These are phyloP conservation scores for Penaeus monodon DNA, from an alignment of 2,888 invertebrate species.

Conservation along the genomic window DNA sequence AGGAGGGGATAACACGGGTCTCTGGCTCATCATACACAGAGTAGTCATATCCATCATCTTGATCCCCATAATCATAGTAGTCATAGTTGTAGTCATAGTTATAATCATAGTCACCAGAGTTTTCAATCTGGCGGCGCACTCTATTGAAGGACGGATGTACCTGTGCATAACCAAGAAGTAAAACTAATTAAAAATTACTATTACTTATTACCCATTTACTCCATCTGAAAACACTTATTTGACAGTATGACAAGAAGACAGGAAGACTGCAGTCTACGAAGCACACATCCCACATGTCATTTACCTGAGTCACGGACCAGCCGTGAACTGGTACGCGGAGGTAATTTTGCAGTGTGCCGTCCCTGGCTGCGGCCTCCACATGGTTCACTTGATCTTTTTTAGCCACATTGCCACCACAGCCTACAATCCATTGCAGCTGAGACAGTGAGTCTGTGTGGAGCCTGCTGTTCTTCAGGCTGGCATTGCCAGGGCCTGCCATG, in stretches of 20 bases:
- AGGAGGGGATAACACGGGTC: conserved; percentile 40
- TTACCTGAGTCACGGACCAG: conserved; percentile 76
- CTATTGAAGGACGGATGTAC: conserved; percentile 47
- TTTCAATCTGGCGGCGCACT: conserved; percentile 39
- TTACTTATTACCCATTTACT: background rate
- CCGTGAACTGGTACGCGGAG: conserved; percentile 79
- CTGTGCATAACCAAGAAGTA: background rate
- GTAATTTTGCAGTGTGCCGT: conserved; percentile 80
- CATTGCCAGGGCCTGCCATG: conserved; percentile 46
- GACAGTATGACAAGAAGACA: no score
- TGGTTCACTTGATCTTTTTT: conserved; percentile 79
- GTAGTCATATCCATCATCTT: conserved; percentile 1
- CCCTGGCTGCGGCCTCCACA: conserved; percentile 78
- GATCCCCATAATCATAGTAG: conserved; percentile 31
- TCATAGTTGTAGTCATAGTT: conserved; percentile 19
- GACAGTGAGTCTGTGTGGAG: conserved; percentile 15
- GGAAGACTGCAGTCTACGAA: background rate
- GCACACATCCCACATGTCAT: background rate
- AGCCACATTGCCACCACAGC: conserved; percentile 81
- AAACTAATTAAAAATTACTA: background rate
- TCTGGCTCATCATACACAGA: conserved; percentile 22
- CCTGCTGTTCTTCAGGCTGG: conserved; percentile 2
- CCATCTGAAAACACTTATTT: no score
- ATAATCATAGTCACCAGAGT: conserved; percentile 38
- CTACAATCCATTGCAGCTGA: conserved; percentile 72